Evolutionary conservation across 1,140 invertebrate species (phyloP), one percentile per base, ranked within the genome.

Genomic region (Bombus polaris): DNA sequence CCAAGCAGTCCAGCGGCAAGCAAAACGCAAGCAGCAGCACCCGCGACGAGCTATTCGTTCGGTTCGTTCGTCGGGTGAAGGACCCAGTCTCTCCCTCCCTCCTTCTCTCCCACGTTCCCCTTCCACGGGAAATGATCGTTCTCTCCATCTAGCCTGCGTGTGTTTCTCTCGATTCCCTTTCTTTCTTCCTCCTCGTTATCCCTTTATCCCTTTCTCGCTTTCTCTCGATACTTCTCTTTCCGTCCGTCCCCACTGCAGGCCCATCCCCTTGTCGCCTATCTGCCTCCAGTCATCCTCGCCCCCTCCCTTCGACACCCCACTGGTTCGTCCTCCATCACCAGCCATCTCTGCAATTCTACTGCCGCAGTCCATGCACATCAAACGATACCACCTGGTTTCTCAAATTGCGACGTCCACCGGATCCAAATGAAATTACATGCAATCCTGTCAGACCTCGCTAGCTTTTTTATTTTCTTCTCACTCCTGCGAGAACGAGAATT

Each of bases 61-160:
- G 78, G 89, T 91, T 87, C 86, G 87, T 88, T 92, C 87, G 86
- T 87, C 88, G 90, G 87, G 87, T 93, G 91, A 92, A 92, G 89
- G 90, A 92, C 89, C 92, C 87, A 89, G 78, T 88, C 82, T 86
- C 87, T 77, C 75, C 75, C 75, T 57, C 80, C 15, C 70, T n/a
- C 32, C 83, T 72, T 85, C 87, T 82, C 83, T 89, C 77, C 72
- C 81, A 71, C 88, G 87, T 88, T 73, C 78, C 72, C 74, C 81
- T 87, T 62, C 85, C 73, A 83, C 62, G 65, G 53, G 44, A 75
- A 59, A 75, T 71, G 32, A 68, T 70, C 68, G 13, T 35, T 53
- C 37, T 79, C 57, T 75, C 82, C 76, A 70, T 81, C 47, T 35
- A 18, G 32, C 53, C 53, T 72, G 13, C 44, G 37, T 59, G 74